These are phyloP conservation scores for Sisyra terminalis DNA, from an alignment of 2,888 invertebrate genomes.

Conservation along the genomic window DNA sequence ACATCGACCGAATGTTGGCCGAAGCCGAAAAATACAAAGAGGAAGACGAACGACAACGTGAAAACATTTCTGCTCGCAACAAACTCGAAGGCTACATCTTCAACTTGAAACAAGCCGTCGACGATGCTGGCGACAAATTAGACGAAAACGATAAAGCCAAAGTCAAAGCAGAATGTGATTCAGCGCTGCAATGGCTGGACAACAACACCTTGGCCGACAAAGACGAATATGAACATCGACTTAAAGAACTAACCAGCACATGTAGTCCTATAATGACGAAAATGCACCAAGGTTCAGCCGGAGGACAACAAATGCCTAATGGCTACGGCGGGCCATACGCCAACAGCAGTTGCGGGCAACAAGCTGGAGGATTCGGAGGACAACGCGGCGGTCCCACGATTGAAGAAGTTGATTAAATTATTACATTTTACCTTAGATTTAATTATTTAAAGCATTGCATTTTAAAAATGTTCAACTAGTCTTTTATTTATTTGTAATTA, in stretches of 20 bases:
- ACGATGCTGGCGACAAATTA: conserved; percentile 44
- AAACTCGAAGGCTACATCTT: conserved; percentile 53
- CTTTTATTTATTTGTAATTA: too few species aligned
- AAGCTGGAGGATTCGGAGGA: conserved; percentile 13
- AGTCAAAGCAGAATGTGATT: conserved; percentile 34
- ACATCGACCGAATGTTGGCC: conserved; percentile 62
- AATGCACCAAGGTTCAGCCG: conserved; percentile 24
- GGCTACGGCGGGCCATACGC: conserved; percentile 10
- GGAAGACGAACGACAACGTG: conserved; percentile 51
- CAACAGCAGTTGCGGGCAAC: conserved; percentile 13
- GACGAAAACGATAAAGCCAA: conserved; percentile 43
- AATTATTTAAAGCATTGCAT: too few species aligned
- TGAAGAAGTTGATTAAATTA: conserved; percentile 36
- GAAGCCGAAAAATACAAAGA: conserved; percentile 59
- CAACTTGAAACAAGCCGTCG: conserved; percentile 46
- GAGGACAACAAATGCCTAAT: conserved; percentile 14
- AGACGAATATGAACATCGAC: conserved; percentile 46
- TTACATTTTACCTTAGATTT: too few species aligned
- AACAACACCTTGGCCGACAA: conserved; percentile 46
- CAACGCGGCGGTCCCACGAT: conserved; percentile 30
- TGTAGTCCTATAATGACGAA: conserved; percentile 44
- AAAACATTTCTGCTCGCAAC: conserved; percentile 50
- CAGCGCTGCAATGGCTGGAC: conserved; percentile 48
- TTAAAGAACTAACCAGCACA: conserved; percentile 29
- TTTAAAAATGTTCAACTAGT: too few species aligned